Evolutionary conservation across 2,888 invertebrate genomes (phyloP).

Genomic region (Tinea semifulvella): DNA sequence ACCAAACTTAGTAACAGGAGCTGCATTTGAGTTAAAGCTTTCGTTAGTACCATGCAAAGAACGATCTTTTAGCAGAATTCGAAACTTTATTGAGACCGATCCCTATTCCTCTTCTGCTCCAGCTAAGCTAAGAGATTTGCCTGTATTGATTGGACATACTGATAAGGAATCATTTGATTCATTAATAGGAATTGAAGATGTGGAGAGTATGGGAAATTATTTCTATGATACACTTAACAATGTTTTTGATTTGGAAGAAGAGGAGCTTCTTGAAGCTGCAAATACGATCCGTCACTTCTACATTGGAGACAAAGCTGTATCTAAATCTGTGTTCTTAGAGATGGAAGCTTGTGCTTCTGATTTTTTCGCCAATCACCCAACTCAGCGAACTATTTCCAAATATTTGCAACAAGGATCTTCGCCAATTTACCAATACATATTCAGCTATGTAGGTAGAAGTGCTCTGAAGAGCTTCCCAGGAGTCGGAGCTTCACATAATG

Average conservation of each 20-base stretch:
- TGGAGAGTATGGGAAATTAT: constrained; percentile 26
- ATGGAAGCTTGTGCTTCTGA: constrained; percentile 46
- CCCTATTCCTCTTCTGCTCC: constrained; percentile 40
- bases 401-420: constrained; percentile 39
- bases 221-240: constrained; percentile 38
- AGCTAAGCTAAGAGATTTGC: constrained; percentile 40
- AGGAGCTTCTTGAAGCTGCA: constrained; percentile 30
- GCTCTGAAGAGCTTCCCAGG: constrained; percentile 22
- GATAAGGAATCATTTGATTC: constrained; percentile 30
- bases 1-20: constrained; percentile 38
- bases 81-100: constrained; percentile 43
- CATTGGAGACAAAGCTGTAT: constrained; percentile 42
- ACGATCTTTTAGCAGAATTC: constrained; percentile 45
- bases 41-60: constrained; percentile 46
- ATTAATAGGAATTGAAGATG: not conserved
- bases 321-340: constrained; percentile 28
- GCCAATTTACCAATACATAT: constrained; percentile 45
- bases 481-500: constrained; percentile 32
- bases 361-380: constrained; percentile 42
- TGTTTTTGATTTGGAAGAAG: constrained; percentile 39
- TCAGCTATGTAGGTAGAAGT: constrained; percentile 36
- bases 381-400: constrained; percentile 36
- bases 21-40: constrained; percentile 35
- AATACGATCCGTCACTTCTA: constrained; percentile 41
- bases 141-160: constrained; percentile 47